Evolutionary conservation across 2,797 vertebrate genomes (phyloP).

Genomic region (Anguilla megastoma): DNA sequence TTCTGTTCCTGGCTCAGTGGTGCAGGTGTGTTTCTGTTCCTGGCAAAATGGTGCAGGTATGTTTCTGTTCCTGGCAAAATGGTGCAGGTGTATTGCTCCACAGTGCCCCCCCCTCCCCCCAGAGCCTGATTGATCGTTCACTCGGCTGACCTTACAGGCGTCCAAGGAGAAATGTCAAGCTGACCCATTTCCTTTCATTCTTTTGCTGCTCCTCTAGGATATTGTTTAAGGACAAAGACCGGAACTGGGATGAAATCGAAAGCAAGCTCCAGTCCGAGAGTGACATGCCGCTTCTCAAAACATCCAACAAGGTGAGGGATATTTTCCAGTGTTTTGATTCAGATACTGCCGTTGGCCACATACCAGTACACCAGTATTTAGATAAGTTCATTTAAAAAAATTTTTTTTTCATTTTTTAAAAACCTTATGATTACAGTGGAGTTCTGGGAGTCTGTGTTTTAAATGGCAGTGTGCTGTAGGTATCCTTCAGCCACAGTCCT

Average conservation of each 20-base stretch:
- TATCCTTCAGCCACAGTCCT: too few species aligned
- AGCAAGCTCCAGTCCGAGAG: constrained; percentile 87
- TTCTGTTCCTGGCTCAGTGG: too few species aligned
- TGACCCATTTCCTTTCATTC: not conserved
- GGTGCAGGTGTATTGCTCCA: not conserved
- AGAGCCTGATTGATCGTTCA: not conserved
- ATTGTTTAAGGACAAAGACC: constrained; percentile 96
- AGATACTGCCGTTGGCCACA: not conserved
- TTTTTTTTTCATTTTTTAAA: not conserved
- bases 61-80: too few species aligned
- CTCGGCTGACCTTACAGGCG: not conserved
- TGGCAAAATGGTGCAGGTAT: too few species aligned
- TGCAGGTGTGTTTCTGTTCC: too few species aligned
- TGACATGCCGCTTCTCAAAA: constrained; percentile 92
- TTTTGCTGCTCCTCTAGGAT: constrained; percentile 74
- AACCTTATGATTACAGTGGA: too few species aligned
- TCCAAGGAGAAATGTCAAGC: not conserved
- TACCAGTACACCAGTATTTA: not conserved
- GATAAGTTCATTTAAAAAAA: not conserved
- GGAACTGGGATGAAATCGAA: constrained; percentile 98
- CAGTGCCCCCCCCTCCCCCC: too few species aligned
- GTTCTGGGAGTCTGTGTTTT: too few species aligned
- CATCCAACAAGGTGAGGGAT: constrained; percentile 87
- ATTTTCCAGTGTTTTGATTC: not conserved
- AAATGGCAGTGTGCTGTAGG: too few species aligned